These are phyloP conservation scores for Cuculus canorus DNA, from an alignment of 2,797 vertebrate genomes.

Conservation along the genomic window DNA sequence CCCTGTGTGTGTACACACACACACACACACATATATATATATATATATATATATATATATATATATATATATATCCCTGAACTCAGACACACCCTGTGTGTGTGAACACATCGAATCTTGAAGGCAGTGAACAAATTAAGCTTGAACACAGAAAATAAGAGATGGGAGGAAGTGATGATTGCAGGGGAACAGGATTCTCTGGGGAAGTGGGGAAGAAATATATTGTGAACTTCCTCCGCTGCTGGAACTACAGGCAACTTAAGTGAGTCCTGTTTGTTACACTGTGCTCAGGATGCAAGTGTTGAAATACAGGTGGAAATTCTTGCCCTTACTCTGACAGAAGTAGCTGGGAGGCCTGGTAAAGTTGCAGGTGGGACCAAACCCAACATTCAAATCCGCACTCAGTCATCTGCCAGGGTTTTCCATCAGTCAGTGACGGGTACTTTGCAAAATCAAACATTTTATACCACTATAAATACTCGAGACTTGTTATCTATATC, in stretches of 20 bases:
- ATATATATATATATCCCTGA: neutral
- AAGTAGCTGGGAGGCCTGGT: neutral
- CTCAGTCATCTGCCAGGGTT: neutral
- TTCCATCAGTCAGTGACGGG: neutral
- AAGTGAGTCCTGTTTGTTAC: neutral
- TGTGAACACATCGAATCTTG: neutral
- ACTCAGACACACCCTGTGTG: too few species aligned
- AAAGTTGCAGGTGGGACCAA: neutral
- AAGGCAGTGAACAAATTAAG: neutral
- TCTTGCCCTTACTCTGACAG: neutral
- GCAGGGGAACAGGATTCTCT: neutral
- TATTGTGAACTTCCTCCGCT: rapidly evolving
- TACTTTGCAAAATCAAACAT: conserved; percentile 12
- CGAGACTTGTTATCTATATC: neutral
- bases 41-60: neutral
- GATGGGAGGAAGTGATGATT: neutral
- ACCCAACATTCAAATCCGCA: neutral
- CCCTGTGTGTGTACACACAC: neutral
- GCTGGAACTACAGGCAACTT: neutral
- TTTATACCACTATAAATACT: neutral
- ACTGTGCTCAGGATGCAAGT: neutral
- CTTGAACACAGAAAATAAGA: neutral
- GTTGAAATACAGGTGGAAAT: neutral
- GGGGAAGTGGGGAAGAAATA: neutral
- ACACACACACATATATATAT: too few species aligned